These are phyloP conservation scores for Helarctos malayanus DNA, from an alignment of 2,797 vertebrate species.

Conservation along the genomic window DNA sequence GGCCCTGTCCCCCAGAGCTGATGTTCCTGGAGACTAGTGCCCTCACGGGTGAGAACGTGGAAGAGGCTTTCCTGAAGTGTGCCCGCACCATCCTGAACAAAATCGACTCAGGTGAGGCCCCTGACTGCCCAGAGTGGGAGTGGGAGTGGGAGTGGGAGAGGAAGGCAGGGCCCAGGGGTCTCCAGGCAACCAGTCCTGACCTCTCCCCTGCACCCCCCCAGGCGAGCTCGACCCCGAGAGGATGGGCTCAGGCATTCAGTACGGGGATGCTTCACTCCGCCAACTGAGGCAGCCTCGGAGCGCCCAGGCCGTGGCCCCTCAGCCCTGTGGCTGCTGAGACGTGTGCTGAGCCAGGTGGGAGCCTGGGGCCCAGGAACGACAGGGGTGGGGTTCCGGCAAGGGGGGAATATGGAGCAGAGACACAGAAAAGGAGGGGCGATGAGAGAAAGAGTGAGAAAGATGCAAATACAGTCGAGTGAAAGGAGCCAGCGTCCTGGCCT, in stretches of 20 bases:
- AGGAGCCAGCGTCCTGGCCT: not conserved
- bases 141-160: not conserved
- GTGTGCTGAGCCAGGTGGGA: slow-evolving; percentile 72
- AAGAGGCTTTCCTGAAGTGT: slow-evolving; percentile 96
- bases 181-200: not conserved
- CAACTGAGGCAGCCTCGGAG: slow-evolving; percentile 95
- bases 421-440: not conserved
- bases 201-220: slow-evolving; percentile 69
- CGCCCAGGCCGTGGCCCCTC: slow-evolving; percentile 92
- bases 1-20: slow-evolving; percentile 89
- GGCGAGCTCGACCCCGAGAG: slow-evolving; percentile 97
- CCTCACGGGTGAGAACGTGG: slow-evolving; percentile 96
- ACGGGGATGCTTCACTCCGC: slow-evolving; percentile 94
- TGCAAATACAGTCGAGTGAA: not conserved
- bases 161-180: not conserved
- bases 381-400: not conserved
- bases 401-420: not conserved
- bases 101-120: slow-evolving; percentile 94
- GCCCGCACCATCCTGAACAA: slow-evolving; percentile 97
- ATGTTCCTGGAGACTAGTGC: slow-evolving; percentile 98
- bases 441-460: not conserved
- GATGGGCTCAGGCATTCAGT: slow-evolving; percentile 98
- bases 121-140: rapidly evolving
- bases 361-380: not conserved
- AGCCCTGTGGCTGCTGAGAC: slow-evolving; percentile 94